phyloP scores from a whole-genome alignment of 2,888 invertebrate genomes.

The Hydriomena furcata region DNA sequence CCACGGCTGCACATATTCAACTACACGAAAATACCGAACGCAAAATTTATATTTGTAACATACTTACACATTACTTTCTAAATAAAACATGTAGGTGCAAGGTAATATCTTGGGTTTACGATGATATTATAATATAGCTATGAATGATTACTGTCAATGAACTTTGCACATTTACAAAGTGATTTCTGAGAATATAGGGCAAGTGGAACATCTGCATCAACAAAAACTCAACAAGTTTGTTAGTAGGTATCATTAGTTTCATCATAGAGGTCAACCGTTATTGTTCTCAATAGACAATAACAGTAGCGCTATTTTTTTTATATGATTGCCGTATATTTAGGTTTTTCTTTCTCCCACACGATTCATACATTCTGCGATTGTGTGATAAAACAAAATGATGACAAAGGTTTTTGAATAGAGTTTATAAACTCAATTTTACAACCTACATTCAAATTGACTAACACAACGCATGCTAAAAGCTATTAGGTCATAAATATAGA shows the following conservation, averaged over 20 bases:
- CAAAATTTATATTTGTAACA: neutral
- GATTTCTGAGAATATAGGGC: conserved; percentile 26
- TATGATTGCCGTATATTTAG: too few relatives aligned
- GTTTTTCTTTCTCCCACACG: too few relatives aligned
- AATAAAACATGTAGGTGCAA: too few relatives aligned
- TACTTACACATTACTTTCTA: neutral
- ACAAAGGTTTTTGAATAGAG: too few relatives aligned
- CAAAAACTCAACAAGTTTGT: conserved; percentile 20
- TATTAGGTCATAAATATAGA: too few relatives aligned
- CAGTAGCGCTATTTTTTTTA: neutral
- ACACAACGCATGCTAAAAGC: too few relatives aligned
- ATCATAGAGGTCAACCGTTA: conserved; percentile 45
- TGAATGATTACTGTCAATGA: conserved; percentile 17
- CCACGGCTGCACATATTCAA: conserved; percentile 86
- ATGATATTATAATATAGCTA: too few relatives aligned
- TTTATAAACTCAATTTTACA: too few relatives aligned
- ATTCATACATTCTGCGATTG: too few relatives aligned
- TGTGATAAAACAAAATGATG: too few relatives aligned
- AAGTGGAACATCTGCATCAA: conserved; percentile 26
- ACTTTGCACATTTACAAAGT: conserved; percentile 12
- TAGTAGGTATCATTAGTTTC: conserved; percentile 18
- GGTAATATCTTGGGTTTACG: too few relatives aligned
- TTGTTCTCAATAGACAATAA: conserved; percentile 28
- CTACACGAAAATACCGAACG: conserved; percentile 37
- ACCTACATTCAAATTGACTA: too few relatives aligned